Conservation (phyloP, 1,140 invertebrate genomes). For the Anoplolepis gracilipes region DNA sequence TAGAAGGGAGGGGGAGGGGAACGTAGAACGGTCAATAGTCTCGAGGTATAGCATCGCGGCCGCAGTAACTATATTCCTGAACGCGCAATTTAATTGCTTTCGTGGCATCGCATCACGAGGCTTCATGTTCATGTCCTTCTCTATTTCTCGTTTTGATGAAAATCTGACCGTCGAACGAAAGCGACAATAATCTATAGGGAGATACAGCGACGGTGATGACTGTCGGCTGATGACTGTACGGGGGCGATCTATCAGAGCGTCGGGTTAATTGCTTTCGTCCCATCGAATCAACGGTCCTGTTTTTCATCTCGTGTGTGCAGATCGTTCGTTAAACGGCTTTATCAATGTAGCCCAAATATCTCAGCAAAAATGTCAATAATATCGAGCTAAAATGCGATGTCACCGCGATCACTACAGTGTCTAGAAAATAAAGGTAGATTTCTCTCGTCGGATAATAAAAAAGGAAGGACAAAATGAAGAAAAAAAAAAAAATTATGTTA, state of each 20-base stretch:
- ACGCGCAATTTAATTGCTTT: conserved; percentile 55
- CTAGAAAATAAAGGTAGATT: conserved; percentile 25
- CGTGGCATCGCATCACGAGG: conserved; percentile 25
- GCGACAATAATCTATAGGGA: conserved; percentile 14
- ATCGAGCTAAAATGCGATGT: conserved; percentile 12
- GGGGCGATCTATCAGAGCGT: neutral
- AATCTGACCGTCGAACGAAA: conserved; percentile 15
- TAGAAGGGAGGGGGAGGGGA: neutral
- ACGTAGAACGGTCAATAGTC: conserved; percentile 42
- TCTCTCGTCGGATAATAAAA: neutral
- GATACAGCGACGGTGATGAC: conserved; percentile 30
- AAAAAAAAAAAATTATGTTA: neutral
- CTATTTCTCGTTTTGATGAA: neutral
- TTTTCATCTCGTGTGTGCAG: conserved; percentile 27
- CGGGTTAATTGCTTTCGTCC: conserved; percentile 53
- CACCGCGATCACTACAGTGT: neutral
- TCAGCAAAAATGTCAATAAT: conserved; percentile 43
- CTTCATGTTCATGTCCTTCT: neutral
- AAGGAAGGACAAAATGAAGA: neutral
- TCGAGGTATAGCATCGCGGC: conserved; percentile 41
- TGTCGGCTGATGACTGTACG: conserved; percentile 31
- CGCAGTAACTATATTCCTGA: conserved; percentile 40
- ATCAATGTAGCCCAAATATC: conserved; percentile 42
- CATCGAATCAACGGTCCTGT: conserved; percentile 21
- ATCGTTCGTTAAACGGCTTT: conserved; percentile 38